Evolutionary conservation across 1,140 invertebrate genomes (phyloP), one percentile per base, ranked within the genome.

Genomic region (Lasioglossum baleicum): DNA sequence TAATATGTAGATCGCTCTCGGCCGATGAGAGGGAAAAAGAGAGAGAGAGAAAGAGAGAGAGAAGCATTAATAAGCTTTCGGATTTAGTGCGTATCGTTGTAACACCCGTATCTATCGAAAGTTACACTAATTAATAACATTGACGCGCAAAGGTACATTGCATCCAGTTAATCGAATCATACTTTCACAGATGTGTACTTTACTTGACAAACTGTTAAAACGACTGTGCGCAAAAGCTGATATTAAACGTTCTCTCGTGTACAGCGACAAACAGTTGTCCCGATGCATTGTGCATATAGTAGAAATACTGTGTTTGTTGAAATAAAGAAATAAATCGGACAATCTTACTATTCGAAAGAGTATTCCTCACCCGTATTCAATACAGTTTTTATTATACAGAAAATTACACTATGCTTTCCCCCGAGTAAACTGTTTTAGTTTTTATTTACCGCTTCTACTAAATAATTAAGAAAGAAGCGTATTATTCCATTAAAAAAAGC

Each of bases 61-160:
- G 51, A 20, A 68, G 60, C 66, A 66, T 74, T 81, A 58, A 66
- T 80, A 76, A 79, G 53, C 56, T 83, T 81, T 79, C 67, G 17
- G 68, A 79, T 75, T 65, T 84, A 86, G 69, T 88, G 81, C 85
- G 85, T 70, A 88, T 88, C 87, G 80, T 83, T 88, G 87, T 88
- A 88, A 88, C 48, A 63, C 66, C 79, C 76, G 71, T 82, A 65
- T 84, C 80, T 84, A 86, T 86, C 74, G 86, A 84, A 73, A 77
- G 63, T 76, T 85, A 80, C 61, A 85, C 77, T 76, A 87, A 83
- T 71, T 83, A 87, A 42, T 72, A 81, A 68, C 80, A 44, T 64
- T 84, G 67, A 81, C 80, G 80, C 76, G 69, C 75, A 80, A 81
- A 74, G 74, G 35, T 81, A 76, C 76, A 80, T 53, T 53, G 82